Conservation (phyloP, 2,888 invertebrate genomes). For the Pachycephus smyrnensis region DNA sequence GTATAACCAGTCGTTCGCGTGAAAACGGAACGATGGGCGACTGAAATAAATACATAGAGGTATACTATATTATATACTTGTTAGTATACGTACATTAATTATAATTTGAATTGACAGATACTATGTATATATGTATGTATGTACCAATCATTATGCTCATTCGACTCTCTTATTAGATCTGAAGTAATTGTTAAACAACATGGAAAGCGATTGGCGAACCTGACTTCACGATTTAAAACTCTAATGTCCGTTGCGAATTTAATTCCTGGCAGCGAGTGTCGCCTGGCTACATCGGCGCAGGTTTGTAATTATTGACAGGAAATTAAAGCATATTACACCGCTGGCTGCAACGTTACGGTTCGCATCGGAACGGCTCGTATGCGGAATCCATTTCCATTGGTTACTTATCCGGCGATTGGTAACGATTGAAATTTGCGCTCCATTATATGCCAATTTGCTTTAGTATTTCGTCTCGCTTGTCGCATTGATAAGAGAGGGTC, state of each 20-base stretch:
- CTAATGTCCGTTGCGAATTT: neutral
- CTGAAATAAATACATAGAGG: neutral
- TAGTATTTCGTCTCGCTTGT: neutral
- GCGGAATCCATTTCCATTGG: neutral
- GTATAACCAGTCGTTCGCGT: neutral
- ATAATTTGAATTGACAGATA: no score
- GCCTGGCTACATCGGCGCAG: neutral
- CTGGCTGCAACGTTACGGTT: neutral
- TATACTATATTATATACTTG: neutral
- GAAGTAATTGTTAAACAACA: no score
- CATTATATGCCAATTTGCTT: neutral
- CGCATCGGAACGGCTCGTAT: neutral
- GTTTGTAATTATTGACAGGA: constrained; percentile 45
- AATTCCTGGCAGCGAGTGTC: neutral
- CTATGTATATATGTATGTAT: no score
- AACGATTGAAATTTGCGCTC: constrained; percentile 1
- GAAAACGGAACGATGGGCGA: neutral
- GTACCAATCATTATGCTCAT: no score
- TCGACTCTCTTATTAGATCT: no score
- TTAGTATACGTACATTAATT: neutral
- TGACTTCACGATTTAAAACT: neutral
- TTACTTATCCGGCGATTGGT: constrained; percentile 1
- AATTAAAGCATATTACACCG: constrained; percentile 41
- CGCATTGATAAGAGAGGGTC: neutral
- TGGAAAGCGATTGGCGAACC: neutral